These are phyloP conservation scores for Oscheius myriophilus DNA, from an alignment of 2,888 invertebrate species.

Conservation along the genomic window DNA sequence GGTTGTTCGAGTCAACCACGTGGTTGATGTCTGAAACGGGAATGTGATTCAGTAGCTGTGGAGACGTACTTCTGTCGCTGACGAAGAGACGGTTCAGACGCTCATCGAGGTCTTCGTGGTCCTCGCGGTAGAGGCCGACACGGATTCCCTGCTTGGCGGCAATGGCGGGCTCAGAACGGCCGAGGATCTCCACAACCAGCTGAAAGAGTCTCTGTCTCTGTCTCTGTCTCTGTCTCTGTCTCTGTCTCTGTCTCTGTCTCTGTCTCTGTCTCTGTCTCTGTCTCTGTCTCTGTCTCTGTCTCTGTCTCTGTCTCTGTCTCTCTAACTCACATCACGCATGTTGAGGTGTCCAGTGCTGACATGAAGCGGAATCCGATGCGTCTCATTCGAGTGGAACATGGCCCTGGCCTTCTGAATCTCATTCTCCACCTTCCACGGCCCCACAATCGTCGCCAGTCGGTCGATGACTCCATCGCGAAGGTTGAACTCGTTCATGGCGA, in stretches of 20 bases:
- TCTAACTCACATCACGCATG: conserved; percentile 34
- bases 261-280: background rate
- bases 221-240: background rate
- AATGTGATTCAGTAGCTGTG: background rate
- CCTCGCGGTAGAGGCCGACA: conserved; percentile 53
- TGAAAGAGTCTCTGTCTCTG: conserved; percentile 21
- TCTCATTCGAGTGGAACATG: conserved; percentile 54
- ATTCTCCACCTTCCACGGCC: conserved; percentile 48
- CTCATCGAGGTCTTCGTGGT: conserved; percentile 27
- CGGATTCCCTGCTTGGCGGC: conserved; percentile 52
- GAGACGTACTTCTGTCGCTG: conserved; percentile 26
- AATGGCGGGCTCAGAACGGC: conserved; percentile 53
- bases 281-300: background rate
- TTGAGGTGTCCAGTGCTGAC: conserved; percentile 32
- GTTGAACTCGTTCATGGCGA: conserved; percentile 56
- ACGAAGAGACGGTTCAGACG: conserved; percentile 18
- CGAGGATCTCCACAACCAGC: conserved; percentile 54
- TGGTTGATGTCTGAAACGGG: conserved; percentile 26
- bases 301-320: background rate
- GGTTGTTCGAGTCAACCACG: conserved; percentile 38
- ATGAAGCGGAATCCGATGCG: conserved; percentile 55
- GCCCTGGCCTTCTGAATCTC: conserved; percentile 50
- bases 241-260: background rate
- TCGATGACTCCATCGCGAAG: conserved; percentile 55
- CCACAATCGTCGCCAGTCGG: conserved; percentile 46